Evolutionary conservation across 2,888 invertebrate genomes (phyloP).

Genomic region (Amblyjoppa proteus): DNA sequence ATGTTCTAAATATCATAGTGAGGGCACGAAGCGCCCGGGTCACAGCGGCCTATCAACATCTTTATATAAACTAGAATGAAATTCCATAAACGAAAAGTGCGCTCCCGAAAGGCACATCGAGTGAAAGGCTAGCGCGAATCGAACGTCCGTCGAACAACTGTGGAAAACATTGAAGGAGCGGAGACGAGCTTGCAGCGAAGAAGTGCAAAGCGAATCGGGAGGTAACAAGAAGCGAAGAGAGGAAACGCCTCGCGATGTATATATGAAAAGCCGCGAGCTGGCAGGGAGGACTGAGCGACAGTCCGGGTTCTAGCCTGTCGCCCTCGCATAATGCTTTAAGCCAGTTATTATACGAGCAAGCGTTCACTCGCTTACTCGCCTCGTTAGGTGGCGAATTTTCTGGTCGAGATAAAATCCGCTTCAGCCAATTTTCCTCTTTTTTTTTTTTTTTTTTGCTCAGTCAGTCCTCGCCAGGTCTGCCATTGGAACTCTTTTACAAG

Average conservation of each 20-base stretch:
- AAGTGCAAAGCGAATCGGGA: conserved; percentile 19
- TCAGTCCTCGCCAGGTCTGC: background rate
- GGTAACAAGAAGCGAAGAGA: conserved; percentile 20
- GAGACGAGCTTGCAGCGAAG: conserved; percentile 8
- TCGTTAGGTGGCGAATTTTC: conserved; percentile 66
- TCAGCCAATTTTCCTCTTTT: conserved; percentile 17
- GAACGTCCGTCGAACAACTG: conserved; percentile 2
- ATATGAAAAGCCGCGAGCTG: conserved; percentile 19
- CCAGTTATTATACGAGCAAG: conserved; percentile 74
- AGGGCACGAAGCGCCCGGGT: too few species aligned
- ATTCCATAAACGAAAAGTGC: background rate
- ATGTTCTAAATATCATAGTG: too few species aligned
- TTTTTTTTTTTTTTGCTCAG: conserved; percentile 27
- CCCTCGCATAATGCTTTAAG: conserved; percentile 78
- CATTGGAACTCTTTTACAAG: background rate
- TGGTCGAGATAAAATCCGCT: conserved; percentile 60
- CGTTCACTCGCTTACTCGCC: conserved; percentile 53
- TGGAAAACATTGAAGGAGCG: conserved; percentile 2
- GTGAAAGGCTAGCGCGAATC: background rate
- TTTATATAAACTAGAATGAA: background rate
- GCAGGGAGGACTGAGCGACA: conserved; percentile 71
- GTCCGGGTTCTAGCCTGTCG: conserved; percentile 75
- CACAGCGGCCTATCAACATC: too few species aligned
- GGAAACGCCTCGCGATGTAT: conserved; percentile 12
- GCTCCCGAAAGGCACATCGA: background rate